Conservation (phyloP, 2,888 invertebrate genomes). For the Drosophila imparisetae region DNA sequence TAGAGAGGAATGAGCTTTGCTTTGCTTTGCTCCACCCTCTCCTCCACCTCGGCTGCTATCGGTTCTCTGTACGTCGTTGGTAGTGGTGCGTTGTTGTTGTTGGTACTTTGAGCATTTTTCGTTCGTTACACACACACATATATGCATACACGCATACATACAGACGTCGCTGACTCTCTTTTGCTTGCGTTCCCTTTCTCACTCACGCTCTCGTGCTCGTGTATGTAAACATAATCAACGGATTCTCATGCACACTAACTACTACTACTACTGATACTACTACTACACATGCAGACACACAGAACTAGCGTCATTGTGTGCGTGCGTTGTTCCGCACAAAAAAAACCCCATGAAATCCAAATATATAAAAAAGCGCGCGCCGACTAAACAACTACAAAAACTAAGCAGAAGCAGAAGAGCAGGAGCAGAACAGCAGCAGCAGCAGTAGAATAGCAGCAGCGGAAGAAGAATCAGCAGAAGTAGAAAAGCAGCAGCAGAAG, state of each 20-base stretch:
- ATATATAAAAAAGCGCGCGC: slow-evolving; percentile 40
- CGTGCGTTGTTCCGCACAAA: slow-evolving; percentile 26
- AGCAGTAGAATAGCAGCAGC: background rate
- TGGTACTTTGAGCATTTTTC: slow-evolving; percentile 23
- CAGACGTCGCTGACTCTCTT: slow-evolving; percentile 4
- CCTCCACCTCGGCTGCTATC: slow-evolving; percentile 10
- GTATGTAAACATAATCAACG: slow-evolving; percentile 46
- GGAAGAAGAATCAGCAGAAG: too few species aligned
- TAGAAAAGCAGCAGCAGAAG: background rate
- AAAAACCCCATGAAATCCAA: slow-evolving; percentile 36
- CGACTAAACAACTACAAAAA: slow-evolving; percentile 51
- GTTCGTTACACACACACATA: slow-evolving; percentile 5
- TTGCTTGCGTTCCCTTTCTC: slow-evolving; percentile 23
- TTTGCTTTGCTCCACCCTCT: slow-evolving; percentile 48
- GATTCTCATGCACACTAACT: slow-evolving; percentile 18
- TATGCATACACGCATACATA: background rate
- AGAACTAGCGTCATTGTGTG: slow-evolving; percentile 10
- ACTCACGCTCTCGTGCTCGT: slow-evolving; percentile 5
- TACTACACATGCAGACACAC: slow-evolving; percentile 11
- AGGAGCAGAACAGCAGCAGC: background rate
- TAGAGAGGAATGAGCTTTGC: background rate
- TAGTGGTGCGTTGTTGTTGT: slow-evolving; percentile 39
- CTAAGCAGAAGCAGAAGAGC: slow-evolving; percentile 13
- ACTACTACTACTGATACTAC: background rate
- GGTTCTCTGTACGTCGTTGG: slow-evolving; percentile 28